phyloP scores from a whole-genome alignment of 2,113 vertebrate genomes.

The Chlorodrepanis virens region DNA sequence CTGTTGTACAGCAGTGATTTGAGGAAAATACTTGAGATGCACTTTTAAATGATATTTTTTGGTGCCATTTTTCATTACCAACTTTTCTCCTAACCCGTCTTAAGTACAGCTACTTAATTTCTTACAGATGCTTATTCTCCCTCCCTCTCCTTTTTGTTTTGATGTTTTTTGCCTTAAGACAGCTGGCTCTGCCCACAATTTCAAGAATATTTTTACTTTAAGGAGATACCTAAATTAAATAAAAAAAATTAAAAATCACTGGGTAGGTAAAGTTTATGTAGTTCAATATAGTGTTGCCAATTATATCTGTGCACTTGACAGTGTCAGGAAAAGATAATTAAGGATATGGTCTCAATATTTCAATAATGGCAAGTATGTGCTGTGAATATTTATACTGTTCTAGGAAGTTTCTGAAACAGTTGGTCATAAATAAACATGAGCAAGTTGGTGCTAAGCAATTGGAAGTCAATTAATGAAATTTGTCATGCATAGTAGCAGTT shows the following conservation, averaged over 20 bases:
- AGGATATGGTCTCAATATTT: slow-evolving; percentile 29
- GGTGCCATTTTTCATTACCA: neutral
- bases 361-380: slow-evolving; percentile 16
- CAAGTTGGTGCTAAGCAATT: neutral
- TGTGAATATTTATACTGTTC: slow-evolving; percentile 30
- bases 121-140: neutral
- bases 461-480: slow-evolving; percentile 53
- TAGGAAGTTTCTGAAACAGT: slow-evolving; percentile 39
- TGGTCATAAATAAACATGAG: slow-evolving; percentile 63
- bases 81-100: neutral
- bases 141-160: neutral
- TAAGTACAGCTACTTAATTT: neutral
- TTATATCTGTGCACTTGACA: slow-evolving; percentile 37
- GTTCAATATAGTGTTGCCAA: neutral
- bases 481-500: slow-evolving; percentile 8
- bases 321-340: slow-evolving; percentile 47
- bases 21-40: neutral
- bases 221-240: neutral
- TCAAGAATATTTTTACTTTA: neutral
- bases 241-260: neutral
- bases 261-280: neutral
- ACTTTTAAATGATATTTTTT: neutral
- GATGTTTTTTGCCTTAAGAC: neutral
- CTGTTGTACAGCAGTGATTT: neutral
- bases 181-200: neutral